Percentiles rank a stretch among this genome's conserved stretches.
Evolutionary conservation across 2,888 invertebrate species (phyloP).

Genomic region (Pachydiplax longipennis): DNA sequence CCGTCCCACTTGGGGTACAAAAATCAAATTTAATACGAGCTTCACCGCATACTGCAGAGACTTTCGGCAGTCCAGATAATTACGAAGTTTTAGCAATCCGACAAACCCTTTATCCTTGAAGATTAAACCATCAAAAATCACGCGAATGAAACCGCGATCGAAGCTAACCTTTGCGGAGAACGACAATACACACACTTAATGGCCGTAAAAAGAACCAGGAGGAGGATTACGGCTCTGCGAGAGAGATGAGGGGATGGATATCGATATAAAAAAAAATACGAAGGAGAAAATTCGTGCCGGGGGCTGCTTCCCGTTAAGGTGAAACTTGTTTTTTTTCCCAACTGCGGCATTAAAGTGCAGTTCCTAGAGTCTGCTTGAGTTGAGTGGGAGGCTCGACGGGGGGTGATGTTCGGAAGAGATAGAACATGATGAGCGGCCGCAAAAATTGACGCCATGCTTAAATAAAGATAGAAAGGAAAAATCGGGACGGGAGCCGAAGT

Average conservation of each 20-base stretch:
- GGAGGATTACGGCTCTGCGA: background rate
- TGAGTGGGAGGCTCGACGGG: background rate
- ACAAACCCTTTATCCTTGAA: too few species aligned
- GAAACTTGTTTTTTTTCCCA: background rate
- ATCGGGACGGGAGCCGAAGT: background rate
- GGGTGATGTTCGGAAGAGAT: background rate
- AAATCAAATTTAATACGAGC: too few species aligned
- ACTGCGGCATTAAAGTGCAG: background rate
- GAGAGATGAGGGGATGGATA: background rate
- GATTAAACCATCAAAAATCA: too few species aligned
- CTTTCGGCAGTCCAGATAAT: too few species aligned
- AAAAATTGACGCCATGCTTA: background rate
- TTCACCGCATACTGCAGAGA: too few species aligned
- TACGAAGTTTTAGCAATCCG: too few species aligned
- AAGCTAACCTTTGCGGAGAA: too few species aligned
- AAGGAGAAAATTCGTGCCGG: too few species aligned
- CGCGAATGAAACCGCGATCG: too few species aligned
- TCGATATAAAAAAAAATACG: background rate
- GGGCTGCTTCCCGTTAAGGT: background rate
- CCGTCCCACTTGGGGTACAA: too few species aligned
- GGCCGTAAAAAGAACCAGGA: background rate
- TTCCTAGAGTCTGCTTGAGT: background rate
- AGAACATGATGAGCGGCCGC: background rate
- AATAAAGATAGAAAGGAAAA: background rate
- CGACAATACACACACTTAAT: too few species aligned